Evolutionary conservation across 2,113 vertebrate species (phyloP).

Genomic region (Myotis yumanensis): DNA sequence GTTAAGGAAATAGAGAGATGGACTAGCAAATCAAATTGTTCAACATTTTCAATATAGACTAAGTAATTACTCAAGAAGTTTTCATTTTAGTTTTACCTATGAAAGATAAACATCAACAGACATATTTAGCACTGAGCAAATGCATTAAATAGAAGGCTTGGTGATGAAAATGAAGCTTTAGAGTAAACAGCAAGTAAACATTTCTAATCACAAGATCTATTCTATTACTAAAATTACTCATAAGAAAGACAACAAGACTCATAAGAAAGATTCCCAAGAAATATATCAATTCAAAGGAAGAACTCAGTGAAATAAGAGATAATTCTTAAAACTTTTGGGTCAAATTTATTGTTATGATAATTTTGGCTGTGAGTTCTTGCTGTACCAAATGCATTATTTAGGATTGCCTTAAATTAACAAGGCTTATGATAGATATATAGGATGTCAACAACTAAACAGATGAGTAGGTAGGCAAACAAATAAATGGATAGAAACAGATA

Average conservation of each 20-base stretch:
- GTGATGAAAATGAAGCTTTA: slow-evolving; percentile 14
- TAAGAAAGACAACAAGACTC: background rate
- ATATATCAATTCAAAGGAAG: background rate
- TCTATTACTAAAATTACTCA: background rate
- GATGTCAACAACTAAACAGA: background rate
- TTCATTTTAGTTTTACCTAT: slow-evolving; percentile 9
- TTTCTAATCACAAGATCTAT: slow-evolving; percentile 9
- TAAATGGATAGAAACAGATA: background rate
- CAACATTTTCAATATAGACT: background rate
- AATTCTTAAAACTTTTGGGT: background rate
- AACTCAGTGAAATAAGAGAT: background rate
- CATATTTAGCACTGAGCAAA: background rate
- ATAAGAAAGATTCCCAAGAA: background rate
- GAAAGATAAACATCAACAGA: background rate
- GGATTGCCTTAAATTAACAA: background rate
- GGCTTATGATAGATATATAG: background rate
- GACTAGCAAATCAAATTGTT: slow-evolving; percentile 35
- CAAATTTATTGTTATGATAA: background rate
- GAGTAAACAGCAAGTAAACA: background rate
- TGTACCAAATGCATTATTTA: background rate
- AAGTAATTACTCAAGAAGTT: background rate
- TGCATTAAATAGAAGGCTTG: background rate
- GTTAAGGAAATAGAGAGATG: slow-evolving; percentile 35
- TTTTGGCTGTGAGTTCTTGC: background rate
- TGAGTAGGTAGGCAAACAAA: background rate